A percentile compares a stretch with the other conserved stretches of the same genome.
Evolutionary conservation across 2,113 vertebrate species (phyloP).

Genomic region (Stegostoma tigrinum): DNA sequence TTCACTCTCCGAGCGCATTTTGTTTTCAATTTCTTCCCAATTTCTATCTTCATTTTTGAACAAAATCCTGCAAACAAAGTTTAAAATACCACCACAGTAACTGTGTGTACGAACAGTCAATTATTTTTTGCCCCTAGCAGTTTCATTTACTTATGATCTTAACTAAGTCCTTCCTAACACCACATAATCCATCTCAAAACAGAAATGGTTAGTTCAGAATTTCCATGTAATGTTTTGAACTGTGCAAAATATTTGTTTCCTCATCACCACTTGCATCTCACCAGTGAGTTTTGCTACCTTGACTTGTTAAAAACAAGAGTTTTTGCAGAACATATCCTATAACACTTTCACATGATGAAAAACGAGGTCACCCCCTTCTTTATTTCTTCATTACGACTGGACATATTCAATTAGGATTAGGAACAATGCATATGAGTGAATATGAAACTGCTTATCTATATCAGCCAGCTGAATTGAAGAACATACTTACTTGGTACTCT

Average conservation of each 20-base stretch:
- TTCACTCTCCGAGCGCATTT: constrained; percentile 82
- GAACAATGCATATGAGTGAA: neutral
- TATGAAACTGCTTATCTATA: neutral
- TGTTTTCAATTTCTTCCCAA: constrained; percentile 94
- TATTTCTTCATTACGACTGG: neutral
- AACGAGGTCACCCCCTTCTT: neutral
- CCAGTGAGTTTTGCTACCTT: neutral
- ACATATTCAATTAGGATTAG: neutral
- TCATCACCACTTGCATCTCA: neutral
- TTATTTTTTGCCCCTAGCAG: neutral
- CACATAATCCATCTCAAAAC: neutral
- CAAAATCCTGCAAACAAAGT: constrained; percentile 70
- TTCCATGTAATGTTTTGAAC: neutral
- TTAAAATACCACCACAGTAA: neutral
- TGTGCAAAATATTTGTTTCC: neutral
- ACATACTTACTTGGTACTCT: neutral
- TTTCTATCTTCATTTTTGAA: constrained; percentile 97
- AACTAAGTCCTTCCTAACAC: neutral
- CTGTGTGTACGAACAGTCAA: neutral
- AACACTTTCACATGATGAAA: neutral
- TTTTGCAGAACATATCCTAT: too few relatives aligned
- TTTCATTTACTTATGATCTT: neutral
- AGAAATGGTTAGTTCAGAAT: neutral
- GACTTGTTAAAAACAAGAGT: too few relatives aligned
- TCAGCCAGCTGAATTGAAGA: neutral